These are phyloP conservation scores for Pedicia rivosa DNA, from an alignment of 2,888 invertebrate species.

Conservation along the genomic window DNA sequence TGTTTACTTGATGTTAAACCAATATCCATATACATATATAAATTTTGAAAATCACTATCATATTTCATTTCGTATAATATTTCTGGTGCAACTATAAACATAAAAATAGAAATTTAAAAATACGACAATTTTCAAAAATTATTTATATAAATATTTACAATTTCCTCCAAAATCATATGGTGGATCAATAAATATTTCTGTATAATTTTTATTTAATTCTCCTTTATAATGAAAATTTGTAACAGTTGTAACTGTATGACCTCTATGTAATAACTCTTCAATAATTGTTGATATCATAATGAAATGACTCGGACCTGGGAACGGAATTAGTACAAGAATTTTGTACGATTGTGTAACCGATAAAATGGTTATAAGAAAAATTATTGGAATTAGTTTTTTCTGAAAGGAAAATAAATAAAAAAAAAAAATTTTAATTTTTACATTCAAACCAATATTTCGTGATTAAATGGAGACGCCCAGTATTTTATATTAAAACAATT, in stretches of 20 bases:
- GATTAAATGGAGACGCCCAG: too few species aligned
- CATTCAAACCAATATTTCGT: too few species aligned
- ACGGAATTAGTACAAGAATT: conserved; percentile 28
- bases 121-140: not conserved
- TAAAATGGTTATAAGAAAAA: too few species aligned
- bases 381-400: too few species aligned
- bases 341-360: conserved; percentile 13
- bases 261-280: conserved; percentile 23
- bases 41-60: conserved; percentile 24
- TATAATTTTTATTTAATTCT: conserved; percentile 30
- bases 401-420: too few species aligned
- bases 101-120: not conserved
- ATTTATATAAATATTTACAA: conserved; percentile 21
- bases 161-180: conserved; percentile 24
- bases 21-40: conserved; percentile 24
- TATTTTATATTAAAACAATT: too few species aligned
- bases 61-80: conserved; percentile 24
- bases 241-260: conserved; percentile 31
- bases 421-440: too few species aligned
- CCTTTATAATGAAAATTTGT: conserved; percentile 21
- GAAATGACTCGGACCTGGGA: conserved; percentile 31
- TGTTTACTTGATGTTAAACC: conserved; percentile 22
- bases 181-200: conserved; percentile 27
- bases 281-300: conserved; percentile 28
- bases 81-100: conserved; percentile 22